Percentiles rank a stretch among this genome's conserved stretches.
Conservation (phyloP, 2,888 invertebrate species). For the Bugula neritina region DNA sequence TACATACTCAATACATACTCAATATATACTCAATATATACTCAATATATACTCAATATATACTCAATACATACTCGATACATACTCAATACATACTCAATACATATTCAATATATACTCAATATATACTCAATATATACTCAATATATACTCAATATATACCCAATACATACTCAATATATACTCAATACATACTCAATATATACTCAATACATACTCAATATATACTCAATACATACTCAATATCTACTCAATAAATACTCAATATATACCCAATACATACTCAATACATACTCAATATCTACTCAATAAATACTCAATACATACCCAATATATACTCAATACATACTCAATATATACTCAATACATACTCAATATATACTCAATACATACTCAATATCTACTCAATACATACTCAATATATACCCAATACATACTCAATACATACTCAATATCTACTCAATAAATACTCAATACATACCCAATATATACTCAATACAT, state of each 20-base stretch:
- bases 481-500: too few species aligned
- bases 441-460: too few species aligned
- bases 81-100: neutral
- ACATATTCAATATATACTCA: neutral
- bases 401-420: too few species aligned
- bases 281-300: too few species aligned
- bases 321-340: too few species aligned
- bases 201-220: neutral
- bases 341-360: neutral
- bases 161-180: neutral
- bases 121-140: neutral
- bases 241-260: too few species aligned
- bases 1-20: neutral
- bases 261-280: too few species aligned
- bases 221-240: neutral
- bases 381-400: conserved; percentile 1
- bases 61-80: neutral
- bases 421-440: too few species aligned
- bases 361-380: conserved; percentile 1
- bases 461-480: too few species aligned
- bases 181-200: neutral
- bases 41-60: neutral
- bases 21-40: neutral
- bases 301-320: too few species aligned
- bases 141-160: too few species aligned